These are phyloP conservation scores for Nesospiza acunhae DNA, from an alignment of 2,113 vertebrate genomes.

Conservation along the genomic window DNA sequence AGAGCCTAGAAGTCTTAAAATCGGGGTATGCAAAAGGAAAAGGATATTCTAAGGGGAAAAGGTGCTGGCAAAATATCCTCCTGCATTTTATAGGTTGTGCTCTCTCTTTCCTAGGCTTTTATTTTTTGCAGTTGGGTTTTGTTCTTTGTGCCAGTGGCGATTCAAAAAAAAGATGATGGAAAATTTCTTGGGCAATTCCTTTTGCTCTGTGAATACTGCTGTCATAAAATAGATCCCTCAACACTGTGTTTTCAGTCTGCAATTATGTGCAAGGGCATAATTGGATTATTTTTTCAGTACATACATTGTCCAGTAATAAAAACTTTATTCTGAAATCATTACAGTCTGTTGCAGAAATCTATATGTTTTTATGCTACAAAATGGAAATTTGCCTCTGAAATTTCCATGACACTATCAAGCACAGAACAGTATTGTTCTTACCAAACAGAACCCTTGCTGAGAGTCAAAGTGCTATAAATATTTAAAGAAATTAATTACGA, in stretches of 20 bases:
- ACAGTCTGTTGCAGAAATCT: not conserved
- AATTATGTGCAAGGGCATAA: not conserved
- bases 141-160: not conserved
- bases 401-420: slow-evolving; percentile 43
- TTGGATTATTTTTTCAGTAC: not conserved
- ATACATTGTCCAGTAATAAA: slow-evolving; percentile 8
- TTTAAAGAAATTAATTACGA: slow-evolving; percentile 59
- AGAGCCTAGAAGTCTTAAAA: not conserved
- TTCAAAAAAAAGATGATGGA: not conserved
- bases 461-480: slow-evolving; percentile 65
- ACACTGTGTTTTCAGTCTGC: not conserved
- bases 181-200: not conserved
- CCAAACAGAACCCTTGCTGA: slow-evolving; percentile 22
- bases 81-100: not conserved
- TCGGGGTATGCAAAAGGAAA: not conserved
- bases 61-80: not conserved
- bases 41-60: not conserved
- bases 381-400: slow-evolving; percentile 44
- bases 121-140: not conserved
- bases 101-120: not conserved
- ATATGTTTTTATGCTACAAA: slow-evolving; percentile 21
- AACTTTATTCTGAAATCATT: slow-evolving; percentile 8
- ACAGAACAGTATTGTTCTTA: slow-evolving; percentile 31
- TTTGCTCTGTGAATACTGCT: not conserved
- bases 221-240: not conserved